Evolutionary conservation across 2,888 invertebrate species (phyloP).

Genomic region (Trachelus tabidus): DNA sequence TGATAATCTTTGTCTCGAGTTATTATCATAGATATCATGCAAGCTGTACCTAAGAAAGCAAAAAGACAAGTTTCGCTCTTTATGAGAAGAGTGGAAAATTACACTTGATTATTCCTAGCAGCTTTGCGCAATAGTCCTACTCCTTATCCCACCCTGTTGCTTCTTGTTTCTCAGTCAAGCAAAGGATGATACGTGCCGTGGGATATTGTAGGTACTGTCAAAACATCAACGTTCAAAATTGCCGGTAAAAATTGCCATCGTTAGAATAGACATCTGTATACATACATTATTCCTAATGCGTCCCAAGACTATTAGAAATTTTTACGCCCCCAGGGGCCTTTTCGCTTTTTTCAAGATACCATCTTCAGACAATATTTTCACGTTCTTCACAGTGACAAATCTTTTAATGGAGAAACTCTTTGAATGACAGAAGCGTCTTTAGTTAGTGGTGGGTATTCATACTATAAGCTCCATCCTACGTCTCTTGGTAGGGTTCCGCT

Average conservation of each 20-base stretch:
- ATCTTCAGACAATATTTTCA: background rate
- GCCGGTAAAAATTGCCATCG: background rate
- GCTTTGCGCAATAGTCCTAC: background rate
- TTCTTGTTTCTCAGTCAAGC: background rate
- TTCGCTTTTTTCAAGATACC: background rate
- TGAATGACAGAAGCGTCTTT: background rate
- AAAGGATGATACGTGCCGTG: background rate
- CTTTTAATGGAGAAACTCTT: background rate
- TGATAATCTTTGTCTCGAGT: background rate
- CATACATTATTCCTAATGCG: background rate
- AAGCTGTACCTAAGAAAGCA: background rate
- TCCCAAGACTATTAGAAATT: background rate
- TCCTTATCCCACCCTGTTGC: background rate
- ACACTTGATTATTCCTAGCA: background rate
- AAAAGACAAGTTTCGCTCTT: background rate
- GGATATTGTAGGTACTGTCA: background rate
- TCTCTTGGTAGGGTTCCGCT: conserved; percentile 2
- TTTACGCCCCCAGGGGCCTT: background rate
- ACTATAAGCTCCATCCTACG: background rate
- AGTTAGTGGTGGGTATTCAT: background rate
- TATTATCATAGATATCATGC: background rate
- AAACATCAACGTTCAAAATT: background rate
- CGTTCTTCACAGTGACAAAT: background rate
- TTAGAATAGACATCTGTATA: background rate
- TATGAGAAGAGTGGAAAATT: conserved; percentile 2